Conservation (phyloP, 2,797 vertebrate species). For the Nyctibius grandis region DNA sequence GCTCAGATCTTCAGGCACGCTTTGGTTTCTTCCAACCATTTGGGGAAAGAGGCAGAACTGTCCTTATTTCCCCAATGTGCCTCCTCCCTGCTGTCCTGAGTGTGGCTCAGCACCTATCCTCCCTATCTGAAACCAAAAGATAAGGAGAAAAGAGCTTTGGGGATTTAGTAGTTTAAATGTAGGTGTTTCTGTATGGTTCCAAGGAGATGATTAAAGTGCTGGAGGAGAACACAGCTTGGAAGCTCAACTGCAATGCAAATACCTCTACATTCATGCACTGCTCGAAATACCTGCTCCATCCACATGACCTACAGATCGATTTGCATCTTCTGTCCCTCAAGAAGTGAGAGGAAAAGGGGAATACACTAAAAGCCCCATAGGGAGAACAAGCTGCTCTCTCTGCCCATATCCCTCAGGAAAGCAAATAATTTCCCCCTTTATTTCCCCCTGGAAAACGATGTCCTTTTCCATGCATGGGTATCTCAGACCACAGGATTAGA, state of each 20-base stretch:
- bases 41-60: background rate
- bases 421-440: background rate
- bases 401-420: background rate
- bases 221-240: background rate
- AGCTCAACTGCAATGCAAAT: background rate
- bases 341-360: background rate
- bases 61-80: background rate
- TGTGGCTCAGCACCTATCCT: rapidly evolving
- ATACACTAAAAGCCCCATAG: background rate
- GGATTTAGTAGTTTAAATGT: background rate
- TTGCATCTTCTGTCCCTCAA: background rate
- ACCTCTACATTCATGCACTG: background rate
- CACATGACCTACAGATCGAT: background rate
- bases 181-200: background rate
- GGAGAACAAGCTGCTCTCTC: background rate
- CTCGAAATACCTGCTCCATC: background rate
- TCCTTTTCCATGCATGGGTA: background rate
- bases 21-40: background rate
- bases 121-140: background rate
- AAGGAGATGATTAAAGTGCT: background rate
- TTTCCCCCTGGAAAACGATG: background rate
- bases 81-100: background rate
- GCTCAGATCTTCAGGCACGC: background rate
- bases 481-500: background rate
- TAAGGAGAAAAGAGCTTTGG: background rate